Evolutionary conservation across 2,888 invertebrate genomes (phyloP), one percentile per base, ranked within the genome.

Genomic region (Silvanus unidentatus): DNA sequence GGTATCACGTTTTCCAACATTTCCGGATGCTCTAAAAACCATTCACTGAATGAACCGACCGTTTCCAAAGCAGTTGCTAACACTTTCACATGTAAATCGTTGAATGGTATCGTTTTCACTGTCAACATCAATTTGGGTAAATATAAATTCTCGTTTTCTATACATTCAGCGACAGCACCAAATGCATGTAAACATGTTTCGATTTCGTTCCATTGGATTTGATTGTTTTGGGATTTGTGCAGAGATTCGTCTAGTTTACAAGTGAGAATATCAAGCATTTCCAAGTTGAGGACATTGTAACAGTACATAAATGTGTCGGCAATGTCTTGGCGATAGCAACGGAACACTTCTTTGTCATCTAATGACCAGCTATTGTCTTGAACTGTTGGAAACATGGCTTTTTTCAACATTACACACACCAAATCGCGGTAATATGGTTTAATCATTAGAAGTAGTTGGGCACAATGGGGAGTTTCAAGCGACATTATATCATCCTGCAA

Each of bases 261-360:
- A 44, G 82, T 81, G 52, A 93, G 76, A 43, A 86, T 78, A 48
- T 81, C 75, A 55, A 92, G 73, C 62, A 91, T 80, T 64, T 81
- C 79, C 34, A 83, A 79, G 50, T 85, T 81, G n/a, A 94, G 73
- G 4, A 94, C 82, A 58, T 82, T 84, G 71, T 85, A 89, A 69
- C 92, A 90, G 69, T 93, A 92, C 77, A 88, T 84, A 43, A 67
- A 69, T 3, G 71, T 72, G 49, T 72, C 71, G 2, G 69, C 64
- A 11, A 71, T 65, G 44, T 72, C 71, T 50, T 68, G 65, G 5
- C 68, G 54, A 42, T 69, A 68, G 70, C 92, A 92, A 9, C 94
- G 77, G 63, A 94, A 84, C 39, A 85, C 76, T 70, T 96, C 95
- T 47, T 84, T 79, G 62, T 95, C 94, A 54, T 94, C 92, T 16